phyloP scores from a whole-genome alignment of 2,113 vertebrate species.

The Hemiscyllium ocellatum region DNA sequence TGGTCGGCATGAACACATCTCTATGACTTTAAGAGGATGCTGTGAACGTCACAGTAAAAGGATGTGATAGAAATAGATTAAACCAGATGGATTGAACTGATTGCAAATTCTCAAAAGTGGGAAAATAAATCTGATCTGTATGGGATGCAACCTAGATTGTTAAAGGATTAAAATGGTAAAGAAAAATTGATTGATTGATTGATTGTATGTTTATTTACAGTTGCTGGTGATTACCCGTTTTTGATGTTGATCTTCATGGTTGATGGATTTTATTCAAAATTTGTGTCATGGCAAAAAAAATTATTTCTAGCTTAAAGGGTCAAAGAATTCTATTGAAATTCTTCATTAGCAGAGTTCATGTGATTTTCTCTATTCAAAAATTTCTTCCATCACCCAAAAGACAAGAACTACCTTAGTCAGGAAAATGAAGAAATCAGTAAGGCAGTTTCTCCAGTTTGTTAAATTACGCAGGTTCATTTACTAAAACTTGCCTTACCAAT shows the following conservation, averaged over 20 bases:
- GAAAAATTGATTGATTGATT: not conserved
- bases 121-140: too few relatives aligned
- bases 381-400: not conserved
- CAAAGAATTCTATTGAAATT: not conserved
- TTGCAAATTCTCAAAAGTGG: too few relatives aligned
- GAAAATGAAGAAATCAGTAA: not conserved
- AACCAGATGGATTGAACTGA: too few relatives aligned
- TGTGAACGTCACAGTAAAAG: too few relatives aligned
- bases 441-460: not conserved
- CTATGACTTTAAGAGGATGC: too few relatives aligned
- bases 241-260: not conserved
- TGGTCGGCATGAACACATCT: too few relatives aligned
- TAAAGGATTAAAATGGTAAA: not conserved
- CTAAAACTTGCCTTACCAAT: constrained; percentile 48
- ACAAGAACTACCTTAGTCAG: not conserved
- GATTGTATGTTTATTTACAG: not conserved
- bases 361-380: not conserved
- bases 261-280: not conserved
- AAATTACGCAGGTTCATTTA: not conserved
- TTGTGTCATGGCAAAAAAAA: not conserved
- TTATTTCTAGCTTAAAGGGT: not conserved
- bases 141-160: not conserved
- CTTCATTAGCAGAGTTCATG: not conserved
- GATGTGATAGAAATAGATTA: too few relatives aligned
- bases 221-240: not conserved